phyloP scores from a whole-genome alignment of 2,888 invertebrate genomes.

The Macrosoma leucophasiata region DNA sequence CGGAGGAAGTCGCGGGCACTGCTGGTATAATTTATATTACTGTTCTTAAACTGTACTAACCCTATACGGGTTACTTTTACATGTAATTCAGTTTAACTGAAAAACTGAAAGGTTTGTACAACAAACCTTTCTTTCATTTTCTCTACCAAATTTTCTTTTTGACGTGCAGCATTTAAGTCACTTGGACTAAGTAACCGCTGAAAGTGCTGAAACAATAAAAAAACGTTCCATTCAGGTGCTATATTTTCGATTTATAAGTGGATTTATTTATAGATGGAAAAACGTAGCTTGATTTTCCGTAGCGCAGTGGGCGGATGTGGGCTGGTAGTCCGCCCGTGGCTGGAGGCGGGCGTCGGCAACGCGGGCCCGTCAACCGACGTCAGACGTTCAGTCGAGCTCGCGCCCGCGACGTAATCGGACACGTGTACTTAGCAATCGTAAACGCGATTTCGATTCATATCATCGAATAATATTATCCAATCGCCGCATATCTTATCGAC shows the following conservation, averaged over 20 bases:
- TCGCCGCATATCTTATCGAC: conserved; percentile 26
- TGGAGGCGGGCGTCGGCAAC: conserved; percentile 32
- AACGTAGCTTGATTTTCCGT: conserved; percentile 56
- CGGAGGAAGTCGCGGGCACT: too few relatives aligned
- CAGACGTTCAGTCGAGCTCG: conserved; percentile 56
- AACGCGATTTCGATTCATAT: conserved; percentile 33
- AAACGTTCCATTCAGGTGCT: conserved; percentile 5
- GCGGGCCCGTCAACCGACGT: conserved; percentile 34
- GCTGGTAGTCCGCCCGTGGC: conserved; percentile 53
- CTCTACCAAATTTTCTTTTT: too few relatives aligned
- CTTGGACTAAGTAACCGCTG: too few relatives aligned
- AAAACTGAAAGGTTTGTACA: too few relatives aligned
- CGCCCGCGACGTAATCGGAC: conserved; percentile 32
- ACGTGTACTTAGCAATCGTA: conserved; percentile 27
- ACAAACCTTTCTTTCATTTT: too few relatives aligned
- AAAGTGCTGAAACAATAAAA: too few relatives aligned
- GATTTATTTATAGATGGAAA: conserved; percentile 28
- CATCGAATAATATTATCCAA: conserved; percentile 24
- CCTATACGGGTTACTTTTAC: too few relatives aligned
- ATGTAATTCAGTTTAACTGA: too few relatives aligned
- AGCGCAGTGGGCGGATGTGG: conserved; percentile 60
- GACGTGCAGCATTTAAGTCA: too few relatives aligned
- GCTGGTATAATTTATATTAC: too few relatives aligned
- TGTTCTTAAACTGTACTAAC: too few relatives aligned
- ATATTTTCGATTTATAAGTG: conserved; percentile 12